These are phyloP conservation scores for Dryobota labecula DNA, from an alignment of 2,888 invertebrate genomes.

Conservation along the genomic window DNA sequence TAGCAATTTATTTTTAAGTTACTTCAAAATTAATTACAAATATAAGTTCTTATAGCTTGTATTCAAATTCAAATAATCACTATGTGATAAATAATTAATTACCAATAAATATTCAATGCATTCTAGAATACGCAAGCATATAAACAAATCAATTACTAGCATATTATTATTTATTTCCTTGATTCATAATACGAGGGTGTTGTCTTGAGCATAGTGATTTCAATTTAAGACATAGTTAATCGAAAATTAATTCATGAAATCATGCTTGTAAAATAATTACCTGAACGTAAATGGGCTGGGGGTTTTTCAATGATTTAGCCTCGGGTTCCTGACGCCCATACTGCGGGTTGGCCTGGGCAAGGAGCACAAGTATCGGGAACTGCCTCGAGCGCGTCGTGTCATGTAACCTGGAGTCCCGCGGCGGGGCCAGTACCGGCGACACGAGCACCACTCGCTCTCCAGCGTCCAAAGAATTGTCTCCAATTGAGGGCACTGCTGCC, in stretches of 20 bases:
- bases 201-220: slow-evolving; percentile 82
- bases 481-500: slow-evolving; percentile 77
- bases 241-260: not conserved
- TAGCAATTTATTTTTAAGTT: not conserved
- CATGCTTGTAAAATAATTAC: slow-evolving; percentile 68
- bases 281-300: slow-evolving; percentile 85
- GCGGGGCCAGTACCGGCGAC: slow-evolving; percentile 86
- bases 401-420: slow-evolving; percentile 80
- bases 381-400: slow-evolving; percentile 82
- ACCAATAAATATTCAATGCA: not conserved
- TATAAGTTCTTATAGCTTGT: not conserved
- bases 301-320: slow-evolving; percentile 80
- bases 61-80: too few relatives aligned
- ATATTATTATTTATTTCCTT: slow-evolving; percentile 50
- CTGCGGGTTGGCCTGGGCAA: slow-evolving; percentile 68
- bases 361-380: slow-evolving; percentile 84
- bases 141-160: not conserved
- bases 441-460: slow-evolving; percentile 82
- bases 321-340: slow-evolving; percentile 72
- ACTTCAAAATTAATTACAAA: not conserved
- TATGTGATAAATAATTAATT: not conserved
- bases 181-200: too few relatives aligned
- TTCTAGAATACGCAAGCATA: too few relatives aligned
- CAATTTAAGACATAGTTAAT: not conserved
- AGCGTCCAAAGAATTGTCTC: slow-evolving; percentile 81